These are phyloP conservation scores for Amblyteles armatorius DNA, from an alignment of 2,888 invertebrate genomes.

Conservation along the genomic window DNA sequence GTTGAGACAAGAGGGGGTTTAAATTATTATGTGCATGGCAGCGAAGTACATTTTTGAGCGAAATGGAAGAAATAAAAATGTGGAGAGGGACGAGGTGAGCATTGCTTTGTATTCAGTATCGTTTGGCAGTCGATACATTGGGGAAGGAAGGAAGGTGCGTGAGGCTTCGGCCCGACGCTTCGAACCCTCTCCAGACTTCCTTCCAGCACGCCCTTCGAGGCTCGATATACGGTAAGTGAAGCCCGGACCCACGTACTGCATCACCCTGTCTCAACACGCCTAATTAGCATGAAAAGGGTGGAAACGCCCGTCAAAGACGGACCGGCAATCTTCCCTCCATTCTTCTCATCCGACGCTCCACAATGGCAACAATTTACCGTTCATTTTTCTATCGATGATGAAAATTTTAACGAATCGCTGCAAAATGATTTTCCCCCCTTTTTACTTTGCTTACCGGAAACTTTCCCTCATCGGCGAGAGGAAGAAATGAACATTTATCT, in stretches of 20 bases:
- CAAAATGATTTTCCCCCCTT: too few species aligned
- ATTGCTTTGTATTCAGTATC: constrained; percentile 8
- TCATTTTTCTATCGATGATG: background rate
- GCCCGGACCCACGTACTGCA: constrained; percentile 12
- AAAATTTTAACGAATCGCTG: background rate
- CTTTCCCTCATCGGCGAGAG: too few species aligned
- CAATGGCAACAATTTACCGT: background rate
- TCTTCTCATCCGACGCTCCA: constrained; percentile 1
- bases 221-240: constrained; percentile 6
- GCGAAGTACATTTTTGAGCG: background rate
- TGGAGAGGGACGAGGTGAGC: background rate
- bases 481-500: too few species aligned
- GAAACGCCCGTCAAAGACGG: constrained; percentile 4
- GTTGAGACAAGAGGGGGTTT: too few species aligned
- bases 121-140: constrained; percentile 20
- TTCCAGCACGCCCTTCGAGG: constrained; percentile 3
- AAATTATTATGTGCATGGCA: background rate
- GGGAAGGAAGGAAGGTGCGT: constrained; percentile 14
- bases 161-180: constrained; percentile 28
- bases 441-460: too few species aligned
- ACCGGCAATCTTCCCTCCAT: constrained; percentile 3
- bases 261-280: constrained; percentile 52
- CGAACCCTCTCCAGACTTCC: constrained; percentile 21
- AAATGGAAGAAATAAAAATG: background rate
- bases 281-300: constrained; percentile 65